Evolutionary conservation across 2,888 invertebrate species (phyloP).

Genomic region (Octodonta nipae): DNA sequence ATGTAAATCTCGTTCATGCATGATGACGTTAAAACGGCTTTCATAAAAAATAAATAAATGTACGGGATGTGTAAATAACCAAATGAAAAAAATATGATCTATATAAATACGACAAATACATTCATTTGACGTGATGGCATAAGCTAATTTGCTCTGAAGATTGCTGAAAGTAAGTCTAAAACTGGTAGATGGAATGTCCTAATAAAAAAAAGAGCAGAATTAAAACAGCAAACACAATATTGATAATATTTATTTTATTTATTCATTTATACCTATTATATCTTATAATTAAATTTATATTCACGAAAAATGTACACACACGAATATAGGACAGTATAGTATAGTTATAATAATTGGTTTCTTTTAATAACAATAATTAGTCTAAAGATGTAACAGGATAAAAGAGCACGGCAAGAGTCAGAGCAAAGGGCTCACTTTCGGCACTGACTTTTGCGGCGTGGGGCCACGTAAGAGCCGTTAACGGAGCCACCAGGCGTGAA

Average conservation of each 20-base stretch:
- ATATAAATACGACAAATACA: too few species aligned
- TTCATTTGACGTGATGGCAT: too few species aligned
- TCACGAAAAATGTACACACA: constrained; percentile 36
- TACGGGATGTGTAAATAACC: too few species aligned
- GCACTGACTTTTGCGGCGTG: constrained; percentile 23
- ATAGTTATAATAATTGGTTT: constrained; percentile 30
- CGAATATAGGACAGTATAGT: constrained; percentile 34
- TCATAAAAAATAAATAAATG: too few species aligned
- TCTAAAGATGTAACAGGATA: constrained; percentile 34
- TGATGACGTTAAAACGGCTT: too few species aligned
- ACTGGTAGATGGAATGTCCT: too few species aligned
- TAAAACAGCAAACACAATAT: constrained; percentile 6
- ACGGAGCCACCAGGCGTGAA: not conserved
- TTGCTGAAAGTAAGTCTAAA: too few species aligned
- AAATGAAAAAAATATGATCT: too few species aligned
- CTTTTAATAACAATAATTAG: constrained; percentile 27
- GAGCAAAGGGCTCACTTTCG: constrained; percentile 31
- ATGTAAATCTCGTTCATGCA: too few species aligned
- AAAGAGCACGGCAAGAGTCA: constrained; percentile 26
- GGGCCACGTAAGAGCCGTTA: constrained; percentile 18
- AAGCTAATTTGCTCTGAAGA: too few species aligned
- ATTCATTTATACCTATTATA: constrained; percentile 13
- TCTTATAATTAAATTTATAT: constrained; percentile 12
- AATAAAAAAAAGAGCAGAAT: too few species aligned
- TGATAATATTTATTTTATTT: constrained; percentile 9